Evolutionary conservation across 2,113 vertebrate species (phyloP).

Genomic region (Xiphias gladius): DNA sequence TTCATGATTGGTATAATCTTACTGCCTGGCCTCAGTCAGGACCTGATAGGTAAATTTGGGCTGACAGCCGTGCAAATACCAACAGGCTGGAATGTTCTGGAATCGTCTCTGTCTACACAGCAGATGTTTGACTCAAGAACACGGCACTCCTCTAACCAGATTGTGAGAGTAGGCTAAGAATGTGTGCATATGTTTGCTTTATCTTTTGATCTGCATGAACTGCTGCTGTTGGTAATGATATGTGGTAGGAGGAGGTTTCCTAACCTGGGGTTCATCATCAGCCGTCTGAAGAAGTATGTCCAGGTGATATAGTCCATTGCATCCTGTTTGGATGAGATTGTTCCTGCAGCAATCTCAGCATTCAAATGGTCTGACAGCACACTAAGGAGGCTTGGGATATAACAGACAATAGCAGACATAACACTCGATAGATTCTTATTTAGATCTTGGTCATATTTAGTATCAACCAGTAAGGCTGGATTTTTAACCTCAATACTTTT

Average conservation of each 20-base stretch:
- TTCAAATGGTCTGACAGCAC: conserved; percentile 97
- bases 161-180: conserved; percentile 18
- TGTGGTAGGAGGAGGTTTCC: conserved; percentile 15
- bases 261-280: conserved; percentile 98
- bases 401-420: neutral
- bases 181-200: conserved; percentile 30
- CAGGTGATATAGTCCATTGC: conserved; percentile 99
- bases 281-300: conserved; percentile 98
- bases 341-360: conserved; percentile 96
- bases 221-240: conserved; percentile 6
- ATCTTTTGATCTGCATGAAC: conserved; percentile 26
- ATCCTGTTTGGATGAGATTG: conserved; percentile 96
- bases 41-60: conserved; percentile 69
- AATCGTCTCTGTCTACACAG: conserved; percentile 68
- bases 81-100: conserved; percentile 82
- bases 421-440: neutral
- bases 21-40: conserved; percentile 30
- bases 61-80: conserved; percentile 85
- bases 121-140: conserved; percentile 79
- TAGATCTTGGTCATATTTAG: neutral
- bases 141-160: conserved; percentile 44
- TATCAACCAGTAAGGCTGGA: neutral
- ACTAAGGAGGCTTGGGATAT: conserved; percentile 87
- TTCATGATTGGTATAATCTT: neutral
- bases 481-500: neutral